phyloP scores from a whole-genome alignment of 2,113 vertebrate genomes.

The Grantiella picta region DNA sequence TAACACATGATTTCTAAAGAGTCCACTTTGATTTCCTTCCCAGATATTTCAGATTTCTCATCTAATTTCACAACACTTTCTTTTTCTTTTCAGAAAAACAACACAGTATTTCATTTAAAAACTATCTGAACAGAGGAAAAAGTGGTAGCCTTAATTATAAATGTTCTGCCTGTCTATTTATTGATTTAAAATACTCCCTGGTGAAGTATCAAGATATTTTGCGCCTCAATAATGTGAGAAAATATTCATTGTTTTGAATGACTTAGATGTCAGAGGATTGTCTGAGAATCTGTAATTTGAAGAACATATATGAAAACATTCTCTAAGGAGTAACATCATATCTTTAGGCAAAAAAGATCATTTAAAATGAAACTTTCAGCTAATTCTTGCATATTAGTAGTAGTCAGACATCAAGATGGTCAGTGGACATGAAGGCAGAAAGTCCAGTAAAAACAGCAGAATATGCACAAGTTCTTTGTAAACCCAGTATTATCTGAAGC shows the following conservation, averaged over 20 bases:
- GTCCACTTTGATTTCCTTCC: background rate
- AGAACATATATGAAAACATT: background rate
- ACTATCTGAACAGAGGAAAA: background rate
- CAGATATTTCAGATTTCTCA: background rate
- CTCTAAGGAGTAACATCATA: background rate
- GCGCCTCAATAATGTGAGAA: background rate
- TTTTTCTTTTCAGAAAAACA: background rate
- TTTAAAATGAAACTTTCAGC: background rate
- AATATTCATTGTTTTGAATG: background rate
- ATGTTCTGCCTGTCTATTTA: background rate
- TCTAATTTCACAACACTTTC: background rate
- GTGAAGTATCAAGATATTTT: background rate
- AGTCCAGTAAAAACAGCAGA: background rate
- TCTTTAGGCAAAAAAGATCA: background rate
- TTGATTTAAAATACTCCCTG: background rate
- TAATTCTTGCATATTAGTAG: background rate
- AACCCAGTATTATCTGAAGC: background rate
- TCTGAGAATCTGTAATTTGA: background rate
- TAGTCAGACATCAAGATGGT: background rate
- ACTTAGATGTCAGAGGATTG: background rate
- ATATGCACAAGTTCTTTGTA: background rate
- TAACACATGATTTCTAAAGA: accelerated
- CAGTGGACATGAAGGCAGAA: background rate
- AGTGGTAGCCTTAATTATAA: background rate
- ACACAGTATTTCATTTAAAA: background rate